Base-by-base conservation (phyloP, 2,113 vertebrate species). In the Indicator maculatus region DNA sequence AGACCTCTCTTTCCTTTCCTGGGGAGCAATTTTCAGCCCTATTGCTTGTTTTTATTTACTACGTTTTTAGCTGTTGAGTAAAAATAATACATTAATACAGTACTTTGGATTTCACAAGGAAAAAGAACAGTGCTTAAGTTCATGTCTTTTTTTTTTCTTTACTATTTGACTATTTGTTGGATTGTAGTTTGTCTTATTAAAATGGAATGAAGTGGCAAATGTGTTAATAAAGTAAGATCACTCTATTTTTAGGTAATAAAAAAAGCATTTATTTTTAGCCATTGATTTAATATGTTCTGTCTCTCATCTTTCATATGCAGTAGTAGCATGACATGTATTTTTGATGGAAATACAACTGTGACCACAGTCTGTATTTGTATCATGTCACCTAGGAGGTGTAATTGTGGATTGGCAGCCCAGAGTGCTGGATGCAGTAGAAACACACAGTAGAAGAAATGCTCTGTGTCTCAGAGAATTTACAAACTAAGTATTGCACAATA, bases 311-410 rank as follows among this genome's bases (percentile, higher is more conserved):
- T 95, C 85, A 67, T 52, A 53, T 12, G 60, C 67, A 64, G 39
- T 66, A 39, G 52, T 38, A 92, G 5, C 52, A 89, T 20, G 44
- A 64, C 45, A 41, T 10, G 10, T 89, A 50, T 88, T 96, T 93
- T 78, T 93, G 69, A 86, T 78, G 86, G 83, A 95, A 96, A 86
- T 52, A 71, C 16, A 83, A 47, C 76, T 63, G 52, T 88, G 90
- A 93, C 93, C 93, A 71, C 86, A 95, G 95, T 82, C 70, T 96
- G 50, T 94, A 59, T 95, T 96, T 96, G 88, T 94, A 66, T 86
- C 66, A 3, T 65, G 80, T 95, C 96, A 94, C 94, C 92, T 92
- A 94, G 88, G 90, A 90, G 83, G 93, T 90, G 28, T 69, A 95
- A 87, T 86, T 95, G 73, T 69, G 86, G 80, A 90, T 63, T 95